A percentile compares a stretch with the other conserved stretches of the same genome.
Evolutionary conservation across 2,888 invertebrate genomes (phyloP).

Genomic region (Sinohyriopsis cumingii): DNA sequence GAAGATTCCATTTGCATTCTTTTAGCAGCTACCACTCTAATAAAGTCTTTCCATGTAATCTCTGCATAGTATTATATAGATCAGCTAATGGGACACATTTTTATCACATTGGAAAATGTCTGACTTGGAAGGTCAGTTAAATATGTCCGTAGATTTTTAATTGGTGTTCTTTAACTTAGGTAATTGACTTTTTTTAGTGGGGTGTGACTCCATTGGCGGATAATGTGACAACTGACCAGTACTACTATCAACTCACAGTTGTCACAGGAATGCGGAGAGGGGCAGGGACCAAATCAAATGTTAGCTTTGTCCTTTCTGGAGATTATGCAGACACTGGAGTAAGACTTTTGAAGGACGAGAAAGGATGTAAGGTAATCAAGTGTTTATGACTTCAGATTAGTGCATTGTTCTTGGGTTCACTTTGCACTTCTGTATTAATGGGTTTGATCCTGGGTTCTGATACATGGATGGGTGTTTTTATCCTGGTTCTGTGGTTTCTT

Average conservation of each 20-base stretch:
- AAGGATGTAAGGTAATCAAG: constrained; percentile 56
- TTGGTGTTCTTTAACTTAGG: not conserved
- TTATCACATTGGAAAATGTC: too few relatives aligned
- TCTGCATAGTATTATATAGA: too few relatives aligned
- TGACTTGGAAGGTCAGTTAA: too few relatives aligned
- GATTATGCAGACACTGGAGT: constrained; percentile 66
- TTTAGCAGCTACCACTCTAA: too few relatives aligned
- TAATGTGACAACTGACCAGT: constrained; percentile 69
- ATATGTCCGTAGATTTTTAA: too few relatives aligned
- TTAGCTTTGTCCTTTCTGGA: constrained; percentile 67
- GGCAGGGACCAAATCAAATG: constrained; percentile 61
- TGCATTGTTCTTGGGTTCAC: not conserved
- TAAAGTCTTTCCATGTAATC: too few relatives aligned
- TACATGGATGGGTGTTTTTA: not conserved
- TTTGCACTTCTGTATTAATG: not conserved
- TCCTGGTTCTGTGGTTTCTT: too few relatives aligned
- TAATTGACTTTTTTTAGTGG: constrained; percentile 51
- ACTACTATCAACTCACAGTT: constrained; percentile 71
- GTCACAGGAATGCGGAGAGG: constrained; percentile 68
- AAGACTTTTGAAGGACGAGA: constrained; percentile 62
- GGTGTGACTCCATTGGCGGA: constrained; percentile 71
- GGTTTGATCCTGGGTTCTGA: not conserved
- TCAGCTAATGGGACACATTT: too few relatives aligned
- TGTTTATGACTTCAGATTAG: not conserved
- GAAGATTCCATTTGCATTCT: too few relatives aligned